Evolutionary conservation across 2,113 vertebrate species (phyloP), one percentile per base, ranked within the genome.

Genomic region (Albula goreensis): DNA sequence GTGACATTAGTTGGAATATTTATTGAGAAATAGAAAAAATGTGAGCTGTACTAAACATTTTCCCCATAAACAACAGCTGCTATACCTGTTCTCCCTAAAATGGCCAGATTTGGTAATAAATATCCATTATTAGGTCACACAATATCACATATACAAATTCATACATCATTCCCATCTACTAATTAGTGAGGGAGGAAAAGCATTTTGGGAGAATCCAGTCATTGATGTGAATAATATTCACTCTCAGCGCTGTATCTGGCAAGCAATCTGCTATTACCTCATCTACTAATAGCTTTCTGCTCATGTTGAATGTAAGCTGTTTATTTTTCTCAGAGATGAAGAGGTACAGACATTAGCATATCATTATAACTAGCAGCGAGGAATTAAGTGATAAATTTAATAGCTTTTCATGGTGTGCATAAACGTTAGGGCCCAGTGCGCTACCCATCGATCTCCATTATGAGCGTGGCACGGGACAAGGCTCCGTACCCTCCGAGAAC

Each of bases 371-470:
- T 56, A 83, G 81, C 31, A 51, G 52, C 53, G 8, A 74, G n/a
- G 49, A 74, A 74, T 77, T 84, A 84, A 84, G 53, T 77, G 83
- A 84, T 84, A 84, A 74, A 84, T 49, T 77, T 84, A 84, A 74
- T 74, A 74, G 63, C 63, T 84, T 77, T 60, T 50, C 66, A 77
- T 77, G 83, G 13, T 50, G 66, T 74, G 83, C 63, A 77, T 74
- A 84, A 74, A 63, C 9, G 25, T 10, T 17, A 13, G 19, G 15
- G 9, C 79, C 82, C 52, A 63, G 17, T 31, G 17, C 52, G 31
- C 22, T 83, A 48, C 82, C 56, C 52, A 56, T 63, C n/a, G 19
- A 66, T 83, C 52, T 63, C n/a, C 53, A 83, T 83, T 63, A 83
- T 49, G 31, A 17, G 49, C n/a, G 53, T 63, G 56, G 82, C 56